Evolutionary conservation across 53 echinoderm and acorn worm genomes (phyloP), one percentile per base, ranked within the genome.

Genomic region (Astropecten irregularis): DNA sequence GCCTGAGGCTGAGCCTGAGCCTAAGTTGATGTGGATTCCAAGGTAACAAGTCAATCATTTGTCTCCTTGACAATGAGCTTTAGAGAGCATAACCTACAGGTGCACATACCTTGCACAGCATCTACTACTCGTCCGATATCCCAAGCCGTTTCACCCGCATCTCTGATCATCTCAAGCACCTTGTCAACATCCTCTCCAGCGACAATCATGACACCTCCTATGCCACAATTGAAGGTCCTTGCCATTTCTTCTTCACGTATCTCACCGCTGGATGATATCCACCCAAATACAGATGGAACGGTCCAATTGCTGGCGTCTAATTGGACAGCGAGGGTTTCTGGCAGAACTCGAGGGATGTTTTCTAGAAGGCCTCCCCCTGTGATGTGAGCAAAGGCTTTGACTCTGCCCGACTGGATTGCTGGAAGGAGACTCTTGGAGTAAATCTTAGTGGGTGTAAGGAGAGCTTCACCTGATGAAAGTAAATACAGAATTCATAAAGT

Each of bases 351-450:
- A 40, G 94, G 99, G 73, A 99, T 92, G 76, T 94, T 94, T 65
- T 99, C 99, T n/a, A 86, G 22, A 16, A 99, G 92, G 1, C 99
- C 94, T n/a, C 99, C 99, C 0, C 99, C 99, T 19, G 99, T 99
- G 88, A 99, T 99, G 88, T 99, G 99, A 35, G 99, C 94, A 63
- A 92, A 99, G 31, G 99, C 99, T 90, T 99, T 99, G 77, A 95
- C 90, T 35, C 74, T 85, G 20, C 85, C 87, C 7, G 87, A 76
- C 16, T 84, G 66, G 74, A 99, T 85, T 48, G 89, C 86, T 19
- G 99, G 99, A 35, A 99, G 76, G 25, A 99, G 85, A 14, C 90
- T 70, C 86, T 94, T 92, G 86, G 90, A 85, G 84, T 99, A 99
- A 46, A 99, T 94, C 82, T 86, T 94, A 35, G 99, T 99, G 71